Evolutionary conservation across 2,113 vertebrate genomes (phyloP), one percentile per base, ranked within the genome.

Genomic region (Pelvicachromis taeniatus): DNA sequence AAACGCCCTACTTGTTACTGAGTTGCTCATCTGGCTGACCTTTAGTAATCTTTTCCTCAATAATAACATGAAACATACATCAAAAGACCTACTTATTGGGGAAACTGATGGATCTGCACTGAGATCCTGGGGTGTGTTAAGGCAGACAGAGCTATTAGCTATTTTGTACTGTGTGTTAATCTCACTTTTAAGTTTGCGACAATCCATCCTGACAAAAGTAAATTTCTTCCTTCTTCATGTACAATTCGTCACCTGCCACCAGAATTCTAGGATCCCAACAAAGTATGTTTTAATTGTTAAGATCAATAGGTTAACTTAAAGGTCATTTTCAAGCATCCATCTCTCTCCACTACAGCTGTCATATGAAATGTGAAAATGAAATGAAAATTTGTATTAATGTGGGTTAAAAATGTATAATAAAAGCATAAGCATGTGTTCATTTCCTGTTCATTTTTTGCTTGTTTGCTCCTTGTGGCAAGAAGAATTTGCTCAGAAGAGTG

Each of bases 11-110:
- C 80, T 52, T 35, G 35, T 91, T 21, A 78, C 83, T 77, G 26
- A 89, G 21, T 80, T 94, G 63, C 84, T 89, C 7, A 35, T 95
- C 19, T 95, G 92, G 91, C 38, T 95, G 31, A 89, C 33, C 56
- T 80, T 81, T 8, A 89, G 35, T 6, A 83, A 73, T 78, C 50
- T 83, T 45, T 87, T 91, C 52, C 58, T 85, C 8, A 68, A 81
- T 21, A 93, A 85, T 29, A 88, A 54, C 3, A 50, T 86, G 38
- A 86, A 88, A 79, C 40, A 82, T 10, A 89, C 90, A 35, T 84
- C 87, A 65, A 89, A 90, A 65, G 85, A 88, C 8, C 13, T 91
- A 1, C 77, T 90, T 80, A 23, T 85, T 55, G 92, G 87, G 13
- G 82, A 50, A 45, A n/a, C n/a, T 29, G 26, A 87, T 11, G 88